phyloP scores from a whole-genome alignment of 1,140 invertebrate species.

The Nasonia longicornis region DNA sequence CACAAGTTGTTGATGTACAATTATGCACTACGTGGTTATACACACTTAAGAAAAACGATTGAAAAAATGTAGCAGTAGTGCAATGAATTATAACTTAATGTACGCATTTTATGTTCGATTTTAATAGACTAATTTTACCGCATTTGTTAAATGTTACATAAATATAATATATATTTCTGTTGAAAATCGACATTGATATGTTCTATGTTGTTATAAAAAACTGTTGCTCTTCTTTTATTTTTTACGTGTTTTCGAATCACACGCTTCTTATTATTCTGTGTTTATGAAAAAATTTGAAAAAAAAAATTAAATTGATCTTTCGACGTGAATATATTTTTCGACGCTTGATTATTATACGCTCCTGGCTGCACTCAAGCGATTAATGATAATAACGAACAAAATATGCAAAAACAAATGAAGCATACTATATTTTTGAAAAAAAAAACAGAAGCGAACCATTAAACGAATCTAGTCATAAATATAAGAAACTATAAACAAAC shows the following conservation, averaged over 20 bases:
- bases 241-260: too few species aligned
- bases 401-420: neutral
- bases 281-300: too few species aligned
- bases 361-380: neutral
- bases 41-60: neutral
- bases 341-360: too few species aligned
- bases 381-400: neutral
- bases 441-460: neutral
- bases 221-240: neutral
- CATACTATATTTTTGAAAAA: constrained; percentile 3
- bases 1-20: neutral
- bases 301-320: too few species aligned
- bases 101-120: neutral
- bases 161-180: neutral
- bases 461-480: constrained; percentile 2
- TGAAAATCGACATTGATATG: neutral
- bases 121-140: neutral
- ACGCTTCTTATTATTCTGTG: too few species aligned
- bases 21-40: neutral
- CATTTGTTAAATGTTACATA: constrained; percentile 1
- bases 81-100: neutral
- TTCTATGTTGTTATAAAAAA: neutral
- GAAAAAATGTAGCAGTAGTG: neutral
- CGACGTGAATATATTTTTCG: too few species aligned
- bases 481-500: constrained; percentile 40